Conservation (phyloP, 2,113 vertebrate species). For the Sceloporus undulatus region DNA sequence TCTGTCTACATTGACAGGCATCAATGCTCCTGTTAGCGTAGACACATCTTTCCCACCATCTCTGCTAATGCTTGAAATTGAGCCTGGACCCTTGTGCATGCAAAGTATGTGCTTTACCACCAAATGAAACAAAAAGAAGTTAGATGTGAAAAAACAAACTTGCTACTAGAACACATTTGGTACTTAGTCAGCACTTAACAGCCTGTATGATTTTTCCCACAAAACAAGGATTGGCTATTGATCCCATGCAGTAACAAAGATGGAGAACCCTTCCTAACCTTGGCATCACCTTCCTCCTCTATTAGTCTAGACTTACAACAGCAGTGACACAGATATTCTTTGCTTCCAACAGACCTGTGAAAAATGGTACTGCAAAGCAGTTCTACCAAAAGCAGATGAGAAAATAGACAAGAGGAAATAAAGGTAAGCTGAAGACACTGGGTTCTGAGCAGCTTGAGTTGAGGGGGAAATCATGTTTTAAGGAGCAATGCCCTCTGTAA, state of each 20-base stretch:
- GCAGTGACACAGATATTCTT: background rate
- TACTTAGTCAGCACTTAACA: background rate
- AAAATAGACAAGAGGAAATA: background rate
- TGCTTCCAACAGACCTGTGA: background rate
- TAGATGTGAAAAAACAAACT: background rate
- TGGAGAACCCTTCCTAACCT: background rate
- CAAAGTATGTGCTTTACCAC: background rate
- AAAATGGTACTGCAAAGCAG: background rate
- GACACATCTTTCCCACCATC: no score
- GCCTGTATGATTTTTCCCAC: background rate
- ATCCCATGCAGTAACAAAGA: background rate
- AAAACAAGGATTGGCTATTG: background rate
- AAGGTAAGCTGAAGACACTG: background rate
- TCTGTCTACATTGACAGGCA: background rate
- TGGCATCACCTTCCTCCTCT: background rate
- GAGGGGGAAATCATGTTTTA: background rate
- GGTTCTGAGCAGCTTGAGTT: background rate
- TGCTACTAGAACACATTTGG: background rate
- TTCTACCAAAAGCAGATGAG: background rate
- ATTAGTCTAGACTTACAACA: background rate
- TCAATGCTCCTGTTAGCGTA: no score
- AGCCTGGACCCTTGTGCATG: background rate
- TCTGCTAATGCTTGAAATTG: background rate
- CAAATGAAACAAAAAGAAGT: background rate
- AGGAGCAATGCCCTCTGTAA: background rate